Conservation (phyloP, 2,797 vertebrate species). For the Molossus molossus region DNA sequence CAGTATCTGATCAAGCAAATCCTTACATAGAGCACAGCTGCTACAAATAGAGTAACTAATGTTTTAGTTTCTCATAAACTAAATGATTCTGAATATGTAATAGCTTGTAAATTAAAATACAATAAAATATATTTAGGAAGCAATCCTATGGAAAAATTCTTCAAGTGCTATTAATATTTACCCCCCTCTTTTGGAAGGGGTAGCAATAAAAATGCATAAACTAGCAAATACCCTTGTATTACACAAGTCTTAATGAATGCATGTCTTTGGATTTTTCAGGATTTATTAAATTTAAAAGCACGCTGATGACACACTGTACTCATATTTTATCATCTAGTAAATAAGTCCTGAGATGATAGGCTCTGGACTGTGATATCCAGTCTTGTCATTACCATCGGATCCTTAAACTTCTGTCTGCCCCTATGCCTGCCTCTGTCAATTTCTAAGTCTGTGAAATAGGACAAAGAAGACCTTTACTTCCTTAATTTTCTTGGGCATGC, state of each 20-base stretch:
- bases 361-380: background rate
- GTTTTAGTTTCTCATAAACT: background rate
- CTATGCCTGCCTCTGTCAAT: background rate
- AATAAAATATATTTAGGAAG: background rate
- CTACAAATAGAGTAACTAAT: background rate
- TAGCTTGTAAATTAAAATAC: slow-evolving; percentile 16
- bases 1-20: background rate
- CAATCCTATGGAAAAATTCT: background rate
- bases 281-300: background rate
- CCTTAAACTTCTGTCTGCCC: background rate
- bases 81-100: background rate
- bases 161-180: background rate
- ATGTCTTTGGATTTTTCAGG: slow-evolving; percentile 6
- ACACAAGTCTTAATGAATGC: background rate
- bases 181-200: too few relatives aligned
- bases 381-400: background rate
- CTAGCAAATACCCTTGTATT: background rate
- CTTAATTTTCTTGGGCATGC: background rate
- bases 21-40: background rate
- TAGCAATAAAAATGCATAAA: background rate
- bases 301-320: background rate
- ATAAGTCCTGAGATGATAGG: background rate
- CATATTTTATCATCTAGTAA: background rate
- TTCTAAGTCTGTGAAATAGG: background rate
- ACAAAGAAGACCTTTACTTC: background rate